Evolutionary conservation across 53 echinoderm and acorn worm genomes (phyloP), one percentile per base, ranked within the genome.

Genomic region (Apostichopus leukothele): DNA sequence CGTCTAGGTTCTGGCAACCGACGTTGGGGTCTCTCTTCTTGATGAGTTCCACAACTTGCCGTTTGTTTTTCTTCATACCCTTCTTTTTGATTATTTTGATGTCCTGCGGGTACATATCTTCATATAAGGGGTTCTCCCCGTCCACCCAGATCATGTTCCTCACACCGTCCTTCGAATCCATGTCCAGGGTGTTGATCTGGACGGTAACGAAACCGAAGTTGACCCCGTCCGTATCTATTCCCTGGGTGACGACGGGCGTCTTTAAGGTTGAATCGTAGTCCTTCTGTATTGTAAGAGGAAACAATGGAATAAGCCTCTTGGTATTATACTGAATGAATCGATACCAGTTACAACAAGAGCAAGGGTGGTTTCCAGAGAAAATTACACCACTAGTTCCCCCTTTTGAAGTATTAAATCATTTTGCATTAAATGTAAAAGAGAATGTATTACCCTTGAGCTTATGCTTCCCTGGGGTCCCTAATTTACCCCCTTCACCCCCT

Each of bases 131-230:
- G 76, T 93, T 94, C 83, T 95, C 90, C 4, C 23, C 75, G 75
- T 95, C 95, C 68, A 97, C 51, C 98, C 98, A 97, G 12, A 97
- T 94, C 98, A 97, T 97, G 91, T 97, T 97, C 81, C 94, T 95
- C 55, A 91, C 75, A 5, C 98, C 98, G 4, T 92, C 94, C 21
- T 96, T 88, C 19, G 90, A 52, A 25, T 79, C 78, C 78, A 94
- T 86, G 25, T 89, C 73, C 52, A 97, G 90, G 0, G 98, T 97
- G 90, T 97, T 97, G 27, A 97, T 91, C 84, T 97, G 98, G 16
- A 95, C 89, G 14, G 68, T 78, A 51, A 97, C 88, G 87, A 92
- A 97, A 90, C 91, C 76, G 76, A 93, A 97, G 50, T 77, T 86
- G 76, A 94, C 95, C 66, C 98, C 98, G 7, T 96, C 90, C 11